phyloP scores from a whole-genome alignment of 2,888 invertebrate genomes.

The Zelleria hepariella region DNA sequence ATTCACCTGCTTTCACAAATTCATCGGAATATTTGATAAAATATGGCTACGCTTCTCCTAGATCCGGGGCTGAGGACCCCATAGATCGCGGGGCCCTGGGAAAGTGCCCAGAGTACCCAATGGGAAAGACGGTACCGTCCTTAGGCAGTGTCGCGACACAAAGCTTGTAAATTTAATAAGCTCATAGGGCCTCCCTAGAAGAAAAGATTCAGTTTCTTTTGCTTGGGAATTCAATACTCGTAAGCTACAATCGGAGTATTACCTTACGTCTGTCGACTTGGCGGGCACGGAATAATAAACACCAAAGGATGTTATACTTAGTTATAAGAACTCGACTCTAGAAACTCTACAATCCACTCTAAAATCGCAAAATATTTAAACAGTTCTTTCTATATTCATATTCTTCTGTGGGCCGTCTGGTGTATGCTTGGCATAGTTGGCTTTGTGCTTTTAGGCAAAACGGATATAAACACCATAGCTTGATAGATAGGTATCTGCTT shows the following conservation, averaged over 20 bases:
- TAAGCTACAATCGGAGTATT: not conserved
- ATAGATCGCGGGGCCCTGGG: no score
- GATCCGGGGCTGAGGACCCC: no score
- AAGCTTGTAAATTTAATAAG: not conserved
- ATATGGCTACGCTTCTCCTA: no score
- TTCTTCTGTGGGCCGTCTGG: no score
- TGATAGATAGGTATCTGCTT: not conserved
- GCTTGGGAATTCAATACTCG: not conserved
- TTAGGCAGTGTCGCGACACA: not conserved
- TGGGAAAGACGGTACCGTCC: no score
- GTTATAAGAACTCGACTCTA: not conserved
- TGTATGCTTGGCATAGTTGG: not conserved
- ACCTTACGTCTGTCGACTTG: not conserved
- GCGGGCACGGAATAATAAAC: not conserved
- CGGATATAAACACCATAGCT: conserved; percentile 29
- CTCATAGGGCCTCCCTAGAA: not conserved
- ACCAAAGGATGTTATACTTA: not conserved
- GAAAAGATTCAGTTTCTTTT: not conserved
- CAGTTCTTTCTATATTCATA: no score
- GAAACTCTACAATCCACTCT: not conserved
- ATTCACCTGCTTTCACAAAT: no score
- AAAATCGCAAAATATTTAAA: no score
- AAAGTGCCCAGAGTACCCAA: no score
- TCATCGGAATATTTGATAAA: no score
- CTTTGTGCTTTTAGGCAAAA: conserved; percentile 55